Evolutionary conservation across 2,888 invertebrate genomes (phyloP), one percentile per base, ranked within the genome.

Genomic region (Hermaeophaga mercurialis): DNA sequence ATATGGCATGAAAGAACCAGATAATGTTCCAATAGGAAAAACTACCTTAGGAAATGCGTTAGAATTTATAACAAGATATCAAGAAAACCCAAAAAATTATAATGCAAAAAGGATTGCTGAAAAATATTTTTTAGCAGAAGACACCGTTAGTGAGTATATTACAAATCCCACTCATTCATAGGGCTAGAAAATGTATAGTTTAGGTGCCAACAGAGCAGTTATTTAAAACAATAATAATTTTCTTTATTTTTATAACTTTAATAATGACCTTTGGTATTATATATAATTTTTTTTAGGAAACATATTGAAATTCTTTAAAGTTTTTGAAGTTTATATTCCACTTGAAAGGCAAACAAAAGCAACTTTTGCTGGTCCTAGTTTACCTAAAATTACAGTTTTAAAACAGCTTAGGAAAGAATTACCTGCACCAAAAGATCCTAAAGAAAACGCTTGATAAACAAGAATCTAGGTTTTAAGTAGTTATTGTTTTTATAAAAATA

Each of bases 1-100:
- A 61, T 87, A 80, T 72, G 91, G 91, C 1, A 85, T 84, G 67
- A 80, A 84, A 71, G 89, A 91, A 70, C 86, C 90, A 0, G 34
- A 78, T 0, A 76, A 71, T 47, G 73, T 88, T 0, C 78, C 83
- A 0, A 76, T 79, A 19, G 93, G 93, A 1, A 84, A 80, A 69
- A 82, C 85, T 44, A 85, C 88, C 0, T 75, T 94, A 15, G 78
- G 83, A 28, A 82, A 85, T 62, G 83, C 83, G 0, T 69, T 91
- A 26, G 78, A 83, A 53, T 86, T 91, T 66, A 81, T 94, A 36
- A 79, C 82, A 0, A 80, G 86, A 14, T 82, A 91, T 73, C 83
- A 84, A 69, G 69, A 76, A 0, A 82, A 90, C 66, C 85, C 90
- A 0, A 72, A 78, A 17, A 78, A 79, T 38, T 82, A 84, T 68